Evolutionary conservation across 2,888 invertebrate species (phyloP), one percentile per base, ranked within the genome.

Genomic region (Phalangium opilio): DNA sequence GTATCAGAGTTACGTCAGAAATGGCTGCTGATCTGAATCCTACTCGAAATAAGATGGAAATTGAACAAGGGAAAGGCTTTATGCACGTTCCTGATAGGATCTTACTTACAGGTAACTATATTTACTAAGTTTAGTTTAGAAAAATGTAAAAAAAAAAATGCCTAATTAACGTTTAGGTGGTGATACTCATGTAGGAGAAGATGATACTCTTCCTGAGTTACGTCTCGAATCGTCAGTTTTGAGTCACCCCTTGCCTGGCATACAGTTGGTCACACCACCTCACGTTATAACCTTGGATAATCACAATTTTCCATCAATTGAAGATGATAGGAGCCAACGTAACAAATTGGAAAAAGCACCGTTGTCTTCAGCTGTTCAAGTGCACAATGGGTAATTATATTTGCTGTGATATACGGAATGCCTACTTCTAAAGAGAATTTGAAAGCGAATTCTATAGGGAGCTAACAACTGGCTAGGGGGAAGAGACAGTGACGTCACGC

Each of bases 1-100:
- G 77, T 58, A 80, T 83, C 51, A 75, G 81, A 68, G 81, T 86
- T 47, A 78, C 75, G 55, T 55, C 52, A 14, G 52, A 41, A 17
- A 47, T 12, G 17, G 18, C 43, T 12, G 27, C 39, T n/a, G 44
- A 45, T 20, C 49, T 47, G 41, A 50, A 47, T 47, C 47, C 50
- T 34, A 32, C 42, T 18, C 20, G 10, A 14, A 43, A 11, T 32
- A 27, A 27, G 12, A 43, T 27, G n/a, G 43, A 39, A 15, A 44
- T 41, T 3, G 43, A 48, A 12, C 47, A 51, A 34, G 21, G 48
- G 3, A 52, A 50, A 39, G n/a, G 40, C 11, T 49, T 43, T 39
- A 91, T 91, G 91, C 81, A 81, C 62, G 90, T 93, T 34, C 91
- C 91, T 2, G 91, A 91, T 62, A 76, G 89, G 62, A 91, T 93